Evolutionary conservation across 2,797 vertebrate species (phyloP).

Genomic region (Acrossocheilus fasciatus): DNA sequence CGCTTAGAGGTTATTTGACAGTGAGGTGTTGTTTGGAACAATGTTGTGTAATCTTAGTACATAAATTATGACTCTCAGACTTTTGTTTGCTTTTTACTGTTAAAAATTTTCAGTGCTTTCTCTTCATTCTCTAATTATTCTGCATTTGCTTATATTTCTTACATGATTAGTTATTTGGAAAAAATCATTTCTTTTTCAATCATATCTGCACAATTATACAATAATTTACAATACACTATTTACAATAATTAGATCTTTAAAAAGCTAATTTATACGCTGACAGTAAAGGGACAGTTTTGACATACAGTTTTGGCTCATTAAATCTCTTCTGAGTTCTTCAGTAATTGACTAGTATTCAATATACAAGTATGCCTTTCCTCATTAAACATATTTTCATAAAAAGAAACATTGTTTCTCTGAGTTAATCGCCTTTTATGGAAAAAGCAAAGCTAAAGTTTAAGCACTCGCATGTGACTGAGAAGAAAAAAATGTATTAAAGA

Average conservation of each 20-base stretch:
- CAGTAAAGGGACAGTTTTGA: background rate
- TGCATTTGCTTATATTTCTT: background rate
- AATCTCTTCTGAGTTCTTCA: background rate
- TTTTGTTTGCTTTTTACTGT: slow-evolving; percentile 11
- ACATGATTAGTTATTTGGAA: background rate
- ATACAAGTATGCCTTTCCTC: background rate
- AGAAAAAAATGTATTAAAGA: background rate
- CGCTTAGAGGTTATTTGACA: background rate
- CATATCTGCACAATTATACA: background rate
- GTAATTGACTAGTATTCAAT: background rate
- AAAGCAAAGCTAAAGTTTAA: slow-evolving; percentile 31
- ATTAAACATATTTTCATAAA: background rate
- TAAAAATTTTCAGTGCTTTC: background rate
- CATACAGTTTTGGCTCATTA: background rate
- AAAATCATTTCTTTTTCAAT: background rate
- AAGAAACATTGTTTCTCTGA: slow-evolving; percentile 27
- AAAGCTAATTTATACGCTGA: slow-evolving; percentile 14
- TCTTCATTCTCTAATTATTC: slow-evolving; percentile 8
- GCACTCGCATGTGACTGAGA: slow-evolving; percentile 8
- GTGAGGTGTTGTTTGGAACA: slow-evolving; percentile 2
- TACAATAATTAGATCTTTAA: background rate
- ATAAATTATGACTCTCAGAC: background rate
- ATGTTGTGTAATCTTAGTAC: background rate
- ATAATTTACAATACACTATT: background rate
- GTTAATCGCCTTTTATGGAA: slow-evolving; percentile 9